Evolutionary conservation across 92 coral and sea anemone species (phyloP).

Genomic region (Zoanthus sociatus): DNA sequence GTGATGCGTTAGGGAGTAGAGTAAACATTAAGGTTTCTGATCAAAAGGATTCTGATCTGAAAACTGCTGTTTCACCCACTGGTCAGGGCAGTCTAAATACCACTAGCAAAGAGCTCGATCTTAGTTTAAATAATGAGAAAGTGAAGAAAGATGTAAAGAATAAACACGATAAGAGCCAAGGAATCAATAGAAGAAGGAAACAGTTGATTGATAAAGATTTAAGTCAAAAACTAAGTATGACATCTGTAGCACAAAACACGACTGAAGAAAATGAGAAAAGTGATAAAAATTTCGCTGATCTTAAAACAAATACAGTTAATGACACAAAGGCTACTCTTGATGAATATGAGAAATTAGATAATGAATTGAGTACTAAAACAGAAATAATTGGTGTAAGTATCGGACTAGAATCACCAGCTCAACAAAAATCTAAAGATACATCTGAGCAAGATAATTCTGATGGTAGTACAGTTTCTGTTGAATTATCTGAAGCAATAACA

Average conservation of each 20-base stretch:
- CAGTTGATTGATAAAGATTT: not conserved
- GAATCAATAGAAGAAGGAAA: slow-evolving; percentile 2
- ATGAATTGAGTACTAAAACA: not conserved
- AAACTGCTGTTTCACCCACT: not conserved
- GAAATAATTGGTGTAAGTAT: not conserved
- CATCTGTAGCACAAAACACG: not conserved
- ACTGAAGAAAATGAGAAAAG: slow-evolving; percentile 21
- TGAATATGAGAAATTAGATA: not conserved
- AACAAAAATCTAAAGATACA: not conserved
- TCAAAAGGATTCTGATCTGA: not conserved
- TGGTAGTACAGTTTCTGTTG: slow-evolving; percentile 42
- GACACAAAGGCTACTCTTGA: not conserved
- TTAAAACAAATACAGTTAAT: not conserved
- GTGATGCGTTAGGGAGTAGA: slow-evolving; percentile 35
- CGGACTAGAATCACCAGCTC: not conserved
- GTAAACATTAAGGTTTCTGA: not conserved
- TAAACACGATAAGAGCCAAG: not conserved
- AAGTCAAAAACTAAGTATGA: not conserved
- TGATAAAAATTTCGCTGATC: not conserved
- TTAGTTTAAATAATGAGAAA: not conserved
- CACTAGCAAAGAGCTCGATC: not conserved
- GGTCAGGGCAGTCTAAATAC: not conserved
- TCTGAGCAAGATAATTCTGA: slow-evolving; percentile 16
- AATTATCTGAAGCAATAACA: slow-evolving; percentile 18
- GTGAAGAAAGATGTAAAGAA: not conserved